These are phyloP conservation scores for Lepidothrix coronata DNA, from an alignment of 2,113 vertebrate species.

Conservation along the genomic window DNA sequence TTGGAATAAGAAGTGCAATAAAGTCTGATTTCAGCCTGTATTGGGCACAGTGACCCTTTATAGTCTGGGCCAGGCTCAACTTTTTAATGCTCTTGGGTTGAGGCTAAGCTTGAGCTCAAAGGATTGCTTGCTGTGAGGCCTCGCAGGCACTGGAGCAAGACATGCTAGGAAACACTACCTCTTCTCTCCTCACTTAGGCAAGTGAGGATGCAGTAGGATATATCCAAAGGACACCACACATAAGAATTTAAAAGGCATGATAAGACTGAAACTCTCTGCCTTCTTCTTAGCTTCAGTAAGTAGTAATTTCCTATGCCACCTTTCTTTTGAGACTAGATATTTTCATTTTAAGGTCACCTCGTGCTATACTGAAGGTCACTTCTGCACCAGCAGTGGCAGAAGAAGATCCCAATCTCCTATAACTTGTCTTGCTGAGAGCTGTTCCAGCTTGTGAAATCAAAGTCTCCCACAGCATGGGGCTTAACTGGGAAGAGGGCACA, in stretches of 20 bases:
- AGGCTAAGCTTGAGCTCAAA: not conserved
- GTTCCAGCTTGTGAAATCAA: not conserved
- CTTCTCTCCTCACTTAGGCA: not conserved
- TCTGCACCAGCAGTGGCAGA: not conserved
- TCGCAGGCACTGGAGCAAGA: not conserved
- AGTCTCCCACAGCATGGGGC: not conserved
- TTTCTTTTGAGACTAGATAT: not conserved
- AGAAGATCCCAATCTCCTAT: not conserved
- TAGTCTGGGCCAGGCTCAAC: not conserved
- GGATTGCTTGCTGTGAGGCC: not conserved
- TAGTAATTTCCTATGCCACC: not conserved
- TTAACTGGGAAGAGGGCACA: not conserved
- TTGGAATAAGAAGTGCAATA: not conserved
- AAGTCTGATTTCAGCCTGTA: not conserved
- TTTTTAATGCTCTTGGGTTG: not conserved
- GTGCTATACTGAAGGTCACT: not conserved
- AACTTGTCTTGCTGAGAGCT: not conserved
- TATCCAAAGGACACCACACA: not conserved
- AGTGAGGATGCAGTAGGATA: not conserved
- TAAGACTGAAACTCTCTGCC: not conserved
- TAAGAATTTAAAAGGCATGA: accelerated
- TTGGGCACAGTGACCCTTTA: not conserved
- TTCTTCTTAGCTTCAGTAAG: not conserved
- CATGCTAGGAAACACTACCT: not conserved
- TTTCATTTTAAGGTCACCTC: not conserved